Conservation (phyloP, 1,140 invertebrate genomes). For the Rhagoletis zephyria region DNA sequence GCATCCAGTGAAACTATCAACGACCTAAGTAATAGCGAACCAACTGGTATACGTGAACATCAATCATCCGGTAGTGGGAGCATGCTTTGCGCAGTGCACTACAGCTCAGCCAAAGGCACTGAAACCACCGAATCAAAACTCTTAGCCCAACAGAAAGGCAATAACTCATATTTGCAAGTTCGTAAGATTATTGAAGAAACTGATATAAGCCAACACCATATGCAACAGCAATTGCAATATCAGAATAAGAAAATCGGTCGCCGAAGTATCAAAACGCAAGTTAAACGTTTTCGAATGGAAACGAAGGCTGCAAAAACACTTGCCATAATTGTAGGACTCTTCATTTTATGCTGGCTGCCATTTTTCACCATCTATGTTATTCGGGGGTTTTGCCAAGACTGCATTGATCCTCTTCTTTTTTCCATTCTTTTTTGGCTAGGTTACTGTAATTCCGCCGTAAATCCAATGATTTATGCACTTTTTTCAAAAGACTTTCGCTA, state of each 20-base stretch:
- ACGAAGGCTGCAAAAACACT: slow-evolving; percentile 92
- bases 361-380: slow-evolving; percentile 91
- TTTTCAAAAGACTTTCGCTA: slow-evolving; percentile 88
- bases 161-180: slow-evolving; percentile 76
- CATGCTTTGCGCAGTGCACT: slow-evolving; percentile 67
- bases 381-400: slow-evolving; percentile 80
- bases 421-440: slow-evolving; percentile 90
- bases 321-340: slow-evolving; percentile 92
- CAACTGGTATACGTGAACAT: slow-evolving; percentile 69
- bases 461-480: slow-evolving; percentile 90
- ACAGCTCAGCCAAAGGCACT: slow-evolving; percentile 63
- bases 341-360: slow-evolving; percentile 91
- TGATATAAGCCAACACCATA: slow-evolving; percentile 65
- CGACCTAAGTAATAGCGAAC: slow-evolving; percentile 73
- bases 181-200: slow-evolving; percentile 74
- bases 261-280: slow-evolving; percentile 75
- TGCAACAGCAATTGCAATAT: slow-evolving; percentile 69
- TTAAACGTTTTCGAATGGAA: slow-evolving; percentile 82
- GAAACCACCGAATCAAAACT: slow-evolving; percentile 67
- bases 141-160: slow-evolving; percentile 72
- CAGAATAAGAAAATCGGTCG: slow-evolving; percentile 78
- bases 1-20: slow-evolving; percentile 83
- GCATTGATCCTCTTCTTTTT: slow-evolving; percentile 84
- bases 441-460: slow-evolving; percentile 92
- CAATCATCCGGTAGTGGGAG: slow-evolving; percentile 60